Conservation (phyloP, 1,140 invertebrate genomes). For the Elymnias hypermnestra region DNA sequence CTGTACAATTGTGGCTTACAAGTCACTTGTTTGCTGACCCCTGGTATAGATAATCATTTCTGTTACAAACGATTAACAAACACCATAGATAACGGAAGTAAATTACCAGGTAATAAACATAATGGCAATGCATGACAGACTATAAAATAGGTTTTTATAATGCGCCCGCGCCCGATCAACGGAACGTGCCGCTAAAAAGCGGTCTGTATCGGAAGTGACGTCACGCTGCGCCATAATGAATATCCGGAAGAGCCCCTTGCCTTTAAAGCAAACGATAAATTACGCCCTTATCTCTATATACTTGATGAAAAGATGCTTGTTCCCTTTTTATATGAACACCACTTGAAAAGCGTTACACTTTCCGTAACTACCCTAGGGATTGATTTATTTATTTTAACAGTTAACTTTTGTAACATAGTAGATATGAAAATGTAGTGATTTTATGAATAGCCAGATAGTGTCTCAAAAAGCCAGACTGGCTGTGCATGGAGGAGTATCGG, state of each 20-base stretch:
- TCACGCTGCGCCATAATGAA: conserved; percentile 21
- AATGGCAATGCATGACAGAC: conserved; percentile 1
- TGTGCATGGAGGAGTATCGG: no score
- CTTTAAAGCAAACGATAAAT: not conserved
- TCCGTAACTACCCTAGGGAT: no score
- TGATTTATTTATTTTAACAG: no score
- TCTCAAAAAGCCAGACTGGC: no score
- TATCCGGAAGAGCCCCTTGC: conserved; percentile 20
- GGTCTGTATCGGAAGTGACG: conserved; percentile 26
- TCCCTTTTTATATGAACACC: not conserved
- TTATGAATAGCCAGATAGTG: no score
- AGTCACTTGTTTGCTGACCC: no score
- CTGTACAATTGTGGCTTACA: no score
- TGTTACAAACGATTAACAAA: conserved; percentile 2
- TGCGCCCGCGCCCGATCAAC: conserved; percentile 31
- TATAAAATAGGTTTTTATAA: conserved; percentile 1
- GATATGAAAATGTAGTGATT: no score
- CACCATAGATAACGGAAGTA: conserved; percentile 1
- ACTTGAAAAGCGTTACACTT: not conserved
- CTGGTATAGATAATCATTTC: not conserved
- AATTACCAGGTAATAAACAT: conserved; percentile 4
- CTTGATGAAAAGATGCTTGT: not conserved
- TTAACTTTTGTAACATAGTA: no score
- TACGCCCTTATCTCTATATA: not conserved
- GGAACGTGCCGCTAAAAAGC: conserved; percentile 30